Evolutionary conservation across 35 echinoderm and acorn worm genomes (phyloP), one percentile per base, ranked within the genome.

Genomic region (Acanthaster planci): DNA sequence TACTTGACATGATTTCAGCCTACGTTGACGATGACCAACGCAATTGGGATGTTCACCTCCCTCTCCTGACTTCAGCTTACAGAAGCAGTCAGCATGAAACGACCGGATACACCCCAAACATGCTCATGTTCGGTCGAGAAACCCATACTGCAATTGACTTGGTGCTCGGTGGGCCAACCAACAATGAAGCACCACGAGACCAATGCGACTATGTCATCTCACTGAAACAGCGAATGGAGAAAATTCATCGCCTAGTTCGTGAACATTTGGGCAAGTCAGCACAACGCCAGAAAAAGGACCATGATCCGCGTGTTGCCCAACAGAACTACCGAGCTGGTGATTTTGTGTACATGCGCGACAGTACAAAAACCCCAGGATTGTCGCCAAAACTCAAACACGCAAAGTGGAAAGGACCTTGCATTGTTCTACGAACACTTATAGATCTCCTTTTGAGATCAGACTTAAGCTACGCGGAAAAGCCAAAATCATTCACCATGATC

Each of bases 121-220:
- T 87, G 35, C 6, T 80, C 12, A 80, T 88, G 86, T 26, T 88
- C 1, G 77, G 86, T 2, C 15, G 86, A 40, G 86, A 88, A 81
- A 88, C 76, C 17, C 57, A 7, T 4, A 5, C 57, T 18, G 2
- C 19, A 18, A 18, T 7, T 60, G 57, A 5, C 17, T 18, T 60
- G 18, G 19, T 18, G 17, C n/a, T n/a, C n/a, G n/a, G n/a, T n/a
- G n/a, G n/a, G n/a, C n/a, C n/a, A n/a, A n/a, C n/a, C n/a, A n/a
- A n/a, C n/a, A n/a, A n/a, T n/a, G 57, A 60, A 29, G 18, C 19
- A 60, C 57, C 57, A 60, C 5, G 4, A 22, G 57, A 60, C 57
- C 17, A 60, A 7, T 22, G 18, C 5, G 57, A 60, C 57, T 60
- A 29, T 18, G 57, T 60, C 26, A 22, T 7, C 57, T 18, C 19